Evolutionary conservation across 2,797 vertebrate species (phyloP), one percentile per base, ranked within the genome.

Genomic region (Xiphophorus birchmanni): DNA sequence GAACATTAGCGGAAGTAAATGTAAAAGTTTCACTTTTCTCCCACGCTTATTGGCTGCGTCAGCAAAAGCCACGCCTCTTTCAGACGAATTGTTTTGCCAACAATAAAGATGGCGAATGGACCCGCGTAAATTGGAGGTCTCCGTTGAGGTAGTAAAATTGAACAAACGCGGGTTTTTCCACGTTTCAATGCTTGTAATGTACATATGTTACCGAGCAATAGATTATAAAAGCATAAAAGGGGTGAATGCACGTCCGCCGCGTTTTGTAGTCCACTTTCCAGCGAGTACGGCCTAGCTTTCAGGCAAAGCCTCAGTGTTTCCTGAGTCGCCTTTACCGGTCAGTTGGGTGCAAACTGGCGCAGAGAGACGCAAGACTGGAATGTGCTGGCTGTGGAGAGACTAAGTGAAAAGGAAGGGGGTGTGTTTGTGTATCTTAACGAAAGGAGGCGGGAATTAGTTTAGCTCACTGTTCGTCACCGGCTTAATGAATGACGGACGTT

Each of bases 101-200:
- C 37, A 91, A 82, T 84, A 92, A 96, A 96, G 93, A 96, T 96
- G 96, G 95, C 95, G 93, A 50, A 88, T 71, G 92, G 94, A 93
- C 91, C 94, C 94, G 94, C 93, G 93, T 96, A 95, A 96, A 94
- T 89, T 90, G 91, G 89, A 89, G 83, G 80, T 76, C 75, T 72
- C 84, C 40, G 71, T 67, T 84, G 88, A 95, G 95, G 95, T 96
- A 96, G 84, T 93, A 92, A 81, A 63, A 82, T 84, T 79, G 67
- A 78, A 79, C 76, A 89, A 89, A 80, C 89, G 40, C 72, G 72
- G 77, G 9, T 26, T 83, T 82, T 6, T 0, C 73, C 0, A 17
- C 45, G 2, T 84, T 44, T 5, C 40, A 12, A 8, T 67, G 76
- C 78, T 54, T 18, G 5, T 47, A 40, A 78, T 82, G 12, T 40